These are phyloP conservation scores for Himantopus leucocephalus DNA, from an alignment of 2,113 vertebrate species.

Conservation along the genomic window DNA sequence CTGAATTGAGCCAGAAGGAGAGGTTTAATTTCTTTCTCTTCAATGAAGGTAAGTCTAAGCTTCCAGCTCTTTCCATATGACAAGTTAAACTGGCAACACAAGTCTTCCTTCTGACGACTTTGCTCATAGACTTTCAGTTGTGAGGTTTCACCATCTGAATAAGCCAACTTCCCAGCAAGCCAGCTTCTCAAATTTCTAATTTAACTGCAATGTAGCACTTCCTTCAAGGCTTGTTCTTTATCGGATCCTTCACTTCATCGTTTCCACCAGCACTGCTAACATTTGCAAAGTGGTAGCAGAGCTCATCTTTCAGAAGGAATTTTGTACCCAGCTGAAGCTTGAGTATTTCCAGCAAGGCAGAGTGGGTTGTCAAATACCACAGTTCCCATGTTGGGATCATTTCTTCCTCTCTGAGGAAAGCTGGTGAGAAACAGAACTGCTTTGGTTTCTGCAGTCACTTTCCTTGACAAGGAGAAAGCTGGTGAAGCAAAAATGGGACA, in stretches of 20 bases:
- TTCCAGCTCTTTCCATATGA: neutral
- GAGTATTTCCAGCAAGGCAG: constrained; percentile 28
- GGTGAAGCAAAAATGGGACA: neutral
- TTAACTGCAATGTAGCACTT: constrained; percentile 16
- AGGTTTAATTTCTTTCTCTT: neutral
- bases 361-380: constrained; percentile 49
- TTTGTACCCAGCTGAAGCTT: constrained; percentile 35
- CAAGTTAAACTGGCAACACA: neutral
- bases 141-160: neutral
- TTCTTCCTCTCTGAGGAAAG: constrained; percentile 43
- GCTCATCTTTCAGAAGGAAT: neutral
- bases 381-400: constrained; percentile 15
- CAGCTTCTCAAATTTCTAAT: neutral
- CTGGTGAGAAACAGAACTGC: constrained; percentile 15
- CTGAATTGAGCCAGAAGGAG: neutral
- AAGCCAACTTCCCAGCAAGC: neutral
- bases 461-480: constrained; percentile 3
- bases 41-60: neutral
- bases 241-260: neutral
- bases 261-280: neutral
- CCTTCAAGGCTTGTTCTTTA: neutral
- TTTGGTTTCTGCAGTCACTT: neutral
- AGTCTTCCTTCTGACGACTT: neutral
- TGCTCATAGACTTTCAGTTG: neutral
- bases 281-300: neutral